Evolutionary conservation across 2,888 invertebrate species (phyloP), one percentile per base, ranked within the genome.

Genomic region (Tanytarsus gracilentus): DNA sequence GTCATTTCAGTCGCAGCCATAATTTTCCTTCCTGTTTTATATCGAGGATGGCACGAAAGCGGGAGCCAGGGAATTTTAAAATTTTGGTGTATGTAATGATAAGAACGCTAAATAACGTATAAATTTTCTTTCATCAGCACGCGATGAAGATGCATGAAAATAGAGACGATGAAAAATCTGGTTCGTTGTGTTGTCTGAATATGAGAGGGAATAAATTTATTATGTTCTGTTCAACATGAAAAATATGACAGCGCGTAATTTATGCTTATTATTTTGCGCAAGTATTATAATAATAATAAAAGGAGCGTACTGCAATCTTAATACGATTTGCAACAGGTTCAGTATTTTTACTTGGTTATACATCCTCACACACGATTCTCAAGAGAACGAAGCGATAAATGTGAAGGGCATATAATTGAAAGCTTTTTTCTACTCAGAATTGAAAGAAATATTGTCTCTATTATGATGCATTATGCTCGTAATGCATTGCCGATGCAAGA

Each of bases 181-280:
- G 39, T 39, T 25, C 18, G 16, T 40, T 26, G 39, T 25, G 55
- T 40, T 26, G n/a, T n/a, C n/a, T n/a, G n/a, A n/a, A n/a, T n/a
- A n/a, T n/a, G n/a, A n/a, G 40, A 44, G 21, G n/a, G 36, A 53
- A 53, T 53, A 39, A 39, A 55, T 55, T 55, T 55, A 55, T 55
- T 55, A 39, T 55, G 55, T 55, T 39, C 18, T 36, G 55, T 55
- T 33, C 21, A 55, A 55, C 55, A 55, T 39, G 40, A 55, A 55
- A n/a, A n/a, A 55, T 55, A 55, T 39, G 53, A 53, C 53, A 39
- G 21, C 14, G 53, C 53, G 25, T 53, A 55, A 55, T 55, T 55
- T 55, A 55, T 55, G 55, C 40, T 55, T 33, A 53, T 53, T 53
- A 53, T 53, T 14, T 36, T 55, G 27, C 26, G 14, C 9, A 21